phyloP scores from a whole-genome alignment of 2,888 invertebrate species.

The Zele albiditarsus region DNA sequence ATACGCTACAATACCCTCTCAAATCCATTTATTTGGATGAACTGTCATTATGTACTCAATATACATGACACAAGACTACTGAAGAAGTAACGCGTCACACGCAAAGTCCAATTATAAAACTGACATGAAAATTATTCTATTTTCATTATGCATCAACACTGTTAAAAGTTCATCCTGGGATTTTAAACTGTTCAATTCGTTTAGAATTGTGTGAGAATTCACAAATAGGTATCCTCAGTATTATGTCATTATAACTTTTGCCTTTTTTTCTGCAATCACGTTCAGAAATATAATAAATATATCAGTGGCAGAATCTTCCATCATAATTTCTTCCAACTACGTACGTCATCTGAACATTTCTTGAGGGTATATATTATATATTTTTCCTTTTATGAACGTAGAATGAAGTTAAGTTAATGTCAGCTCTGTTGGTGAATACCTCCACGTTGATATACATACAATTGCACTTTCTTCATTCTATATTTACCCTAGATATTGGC shows the following conservation, averaged over 20 bases:
- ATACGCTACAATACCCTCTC: no score
- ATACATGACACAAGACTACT: no score
- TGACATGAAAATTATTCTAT: no score
- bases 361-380: not conserved
- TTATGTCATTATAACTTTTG: not conserved
- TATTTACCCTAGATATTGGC: slow-evolving; percentile 26
- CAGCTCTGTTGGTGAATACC: not conserved
- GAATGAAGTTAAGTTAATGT: not conserved
- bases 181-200: not conserved
- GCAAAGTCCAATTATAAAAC: no score
- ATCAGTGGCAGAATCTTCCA: not conserved
- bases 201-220: not conserved
- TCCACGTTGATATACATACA: not conserved
- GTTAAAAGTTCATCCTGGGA: not conserved
- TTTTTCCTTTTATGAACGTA: not conserved
- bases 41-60: no score
- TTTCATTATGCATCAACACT: no score
- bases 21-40: no score
- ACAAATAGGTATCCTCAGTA: not conserved
- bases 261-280: not conserved
- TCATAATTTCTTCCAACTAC: not conserved
- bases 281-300: not conserved
- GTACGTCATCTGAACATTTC: not conserved
- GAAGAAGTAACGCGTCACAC: no score
- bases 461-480: not conserved